Evolutionary conservation across 2,888 invertebrate genomes (phyloP), one percentile per base, ranked within the genome.

Genomic region (Metellina segmentata): DNA sequence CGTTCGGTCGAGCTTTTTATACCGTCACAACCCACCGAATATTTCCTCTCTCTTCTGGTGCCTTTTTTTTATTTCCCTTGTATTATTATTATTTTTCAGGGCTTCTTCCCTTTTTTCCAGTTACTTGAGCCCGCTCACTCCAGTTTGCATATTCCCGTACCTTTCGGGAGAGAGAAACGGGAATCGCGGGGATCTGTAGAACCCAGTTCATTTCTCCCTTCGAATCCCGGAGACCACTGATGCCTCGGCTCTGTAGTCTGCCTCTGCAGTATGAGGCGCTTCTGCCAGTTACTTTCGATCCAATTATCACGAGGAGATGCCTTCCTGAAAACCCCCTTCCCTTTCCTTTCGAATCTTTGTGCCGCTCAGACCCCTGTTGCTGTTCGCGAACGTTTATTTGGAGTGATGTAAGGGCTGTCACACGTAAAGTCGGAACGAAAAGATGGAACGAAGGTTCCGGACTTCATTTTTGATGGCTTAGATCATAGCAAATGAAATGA

Each of bases 301-400:
- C 91, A 91, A 91, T 91, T 91, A 91, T 79, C 87, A 79, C 91
- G 91, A 91, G 78, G 87, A 91, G 87, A 91, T 91, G 83, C 77
- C 75, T 72, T 85, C 49, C 49, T 49, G 19, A 34, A 49, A 53
- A 61, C 13, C 7, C 34, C 16, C 11, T n/a, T 51, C 8, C 49
- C 11, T 71, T 79, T 79, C 69, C 51, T 34, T 71, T 52, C 69
- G n/a, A 19, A 51, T 16, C 72, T 82, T 82, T 72, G 52, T 72
- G 13, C 49, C 19, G 8, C 9, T 49, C 51, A 74, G 72, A 71
- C 87, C 19, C 88, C 61, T 81, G 86, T 81, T 86, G 74, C 75
- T 71, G 77, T 79, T 86, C 83, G 87, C 52, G 81, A 87, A 91
- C 78, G 83, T 77, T 83, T 85, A 85, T 85, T 85, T 77, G 85